Evolutionary conservation across 2,888 invertebrate genomes (phyloP).

Genomic region (Drosophila merina): DNA sequence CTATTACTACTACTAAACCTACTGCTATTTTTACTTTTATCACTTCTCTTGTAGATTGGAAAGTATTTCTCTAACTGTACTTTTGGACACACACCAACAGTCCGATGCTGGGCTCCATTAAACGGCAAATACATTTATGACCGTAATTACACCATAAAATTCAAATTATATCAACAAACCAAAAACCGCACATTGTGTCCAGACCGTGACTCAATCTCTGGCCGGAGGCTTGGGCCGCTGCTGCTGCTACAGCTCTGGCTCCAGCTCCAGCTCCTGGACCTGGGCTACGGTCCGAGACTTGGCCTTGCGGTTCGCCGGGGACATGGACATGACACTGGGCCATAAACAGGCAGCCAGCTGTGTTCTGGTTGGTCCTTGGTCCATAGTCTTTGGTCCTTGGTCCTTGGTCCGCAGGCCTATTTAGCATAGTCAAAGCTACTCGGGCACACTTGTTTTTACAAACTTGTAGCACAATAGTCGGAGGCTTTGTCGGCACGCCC

Average conservation of each 20-base stretch:
- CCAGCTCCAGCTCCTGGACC: background rate
- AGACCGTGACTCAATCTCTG: slow-evolving; percentile 69
- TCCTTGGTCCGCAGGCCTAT: slow-evolving; percentile 30
- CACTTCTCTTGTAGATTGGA: too few relatives aligned
- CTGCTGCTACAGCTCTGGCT: slow-evolving; percentile 5
- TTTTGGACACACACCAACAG: slow-evolving; percentile 44
- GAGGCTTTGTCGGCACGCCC: slow-evolving; percentile 77
- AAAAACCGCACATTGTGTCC: slow-evolving; percentile 77
- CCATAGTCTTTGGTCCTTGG: background rate
- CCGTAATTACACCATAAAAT: slow-evolving; percentile 82
- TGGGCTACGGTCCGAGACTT: slow-evolving; percentile 40
- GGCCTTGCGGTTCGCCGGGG: slow-evolving; percentile 63
- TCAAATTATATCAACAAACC: slow-evolving; percentile 82
- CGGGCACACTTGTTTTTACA: slow-evolving; percentile 76
- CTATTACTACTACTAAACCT: too few relatives aligned
- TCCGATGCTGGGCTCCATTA: slow-evolving; percentile 55
- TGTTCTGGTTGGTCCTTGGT: background rate
- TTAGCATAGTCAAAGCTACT: slow-evolving; percentile 28
- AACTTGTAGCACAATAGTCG: slow-evolving; percentile 77
- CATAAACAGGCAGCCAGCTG: slow-evolving; percentile 49
- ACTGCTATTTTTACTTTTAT: too few relatives aligned
- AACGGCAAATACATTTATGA: slow-evolving; percentile 82
- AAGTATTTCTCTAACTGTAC: slow-evolving; percentile 8
- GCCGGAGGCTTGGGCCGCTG: slow-evolving; percentile 12
- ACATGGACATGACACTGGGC: slow-evolving; percentile 40